Percentiles rank a stretch among this genome's conserved stretches.
Conservation (phyloP, 2,113 vertebrate genomes). For the Saimiri boliviensis region DNA sequence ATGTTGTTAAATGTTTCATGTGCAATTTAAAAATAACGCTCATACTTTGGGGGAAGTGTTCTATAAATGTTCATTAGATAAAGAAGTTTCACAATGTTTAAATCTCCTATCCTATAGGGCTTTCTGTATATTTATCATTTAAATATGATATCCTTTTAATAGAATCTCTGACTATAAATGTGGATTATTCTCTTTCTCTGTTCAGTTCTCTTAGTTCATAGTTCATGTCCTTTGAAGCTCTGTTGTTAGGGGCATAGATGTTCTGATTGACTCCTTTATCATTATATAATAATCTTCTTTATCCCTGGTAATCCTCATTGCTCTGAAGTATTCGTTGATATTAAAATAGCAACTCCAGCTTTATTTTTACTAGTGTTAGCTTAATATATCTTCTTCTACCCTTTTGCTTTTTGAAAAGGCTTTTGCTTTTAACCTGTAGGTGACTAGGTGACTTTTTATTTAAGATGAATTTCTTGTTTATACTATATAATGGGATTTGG, state of each 20-base stretch:
- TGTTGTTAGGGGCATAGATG: background rate
- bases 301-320: background rate
- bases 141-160: background rate
- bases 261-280: background rate
- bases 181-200: background rate
- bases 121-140: background rate
- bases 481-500: background rate
- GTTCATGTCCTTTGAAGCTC: background rate
- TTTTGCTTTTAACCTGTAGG: background rate
- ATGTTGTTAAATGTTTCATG: too few species aligned
- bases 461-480: background rate
- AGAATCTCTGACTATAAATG: background rate
- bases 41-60: background rate
- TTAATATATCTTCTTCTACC: background rate
- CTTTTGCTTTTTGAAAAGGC: background rate
- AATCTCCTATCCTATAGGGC: background rate
- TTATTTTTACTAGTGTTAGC: background rate
- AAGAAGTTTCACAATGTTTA: background rate
- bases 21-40: background rate
- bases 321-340: background rate
- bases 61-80: background rate
- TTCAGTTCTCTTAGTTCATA: background rate
- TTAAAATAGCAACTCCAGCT: background rate
- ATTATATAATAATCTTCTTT: slow-evolving; percentile 12
- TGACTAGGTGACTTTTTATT: background rate